Conservation (phyloP, 1,140 invertebrate species). For the Zelostemma sp. region DNA sequence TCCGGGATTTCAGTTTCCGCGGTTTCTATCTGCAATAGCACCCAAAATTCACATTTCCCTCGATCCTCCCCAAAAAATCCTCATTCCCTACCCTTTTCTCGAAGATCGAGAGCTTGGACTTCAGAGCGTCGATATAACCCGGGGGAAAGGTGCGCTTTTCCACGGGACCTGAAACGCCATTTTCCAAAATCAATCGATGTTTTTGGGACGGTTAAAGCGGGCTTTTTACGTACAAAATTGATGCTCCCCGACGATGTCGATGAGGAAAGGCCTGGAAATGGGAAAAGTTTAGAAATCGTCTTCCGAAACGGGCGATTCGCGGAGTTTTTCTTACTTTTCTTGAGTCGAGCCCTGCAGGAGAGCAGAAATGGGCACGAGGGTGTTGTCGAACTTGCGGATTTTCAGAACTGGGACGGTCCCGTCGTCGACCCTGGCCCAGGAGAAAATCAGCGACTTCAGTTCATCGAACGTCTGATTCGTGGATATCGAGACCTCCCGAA, state of each 20-base stretch:
- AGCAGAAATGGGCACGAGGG: conserved; percentile 57
- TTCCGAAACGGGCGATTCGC: not conserved
- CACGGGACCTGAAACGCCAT: conserved; percentile 46
- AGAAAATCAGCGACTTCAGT: conserved; percentile 52
- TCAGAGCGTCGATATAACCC: conserved; percentile 55
- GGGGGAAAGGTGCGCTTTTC: conserved; percentile 54
- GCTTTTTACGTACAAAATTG: conserved; percentile 61
- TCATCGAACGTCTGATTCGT: conserved; percentile 52
- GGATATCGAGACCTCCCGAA: conserved; percentile 50
- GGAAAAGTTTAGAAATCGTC: conserved; percentile 7
- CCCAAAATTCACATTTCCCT: conserved; percentile 17
- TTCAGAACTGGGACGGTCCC: conserved; percentile 55
- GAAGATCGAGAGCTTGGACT: conserved; percentile 50
- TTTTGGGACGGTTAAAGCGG: conserved; percentile 4
- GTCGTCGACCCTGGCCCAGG: conserved; percentile 51
- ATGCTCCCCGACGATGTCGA: conserved; percentile 59
- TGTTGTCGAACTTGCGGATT: conserved; percentile 58
- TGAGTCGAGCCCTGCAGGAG: conserved; percentile 53
- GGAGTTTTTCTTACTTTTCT: conserved; percentile 42
- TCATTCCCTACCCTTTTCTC: conserved; percentile 57
- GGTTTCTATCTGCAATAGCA: conserved; percentile 37
- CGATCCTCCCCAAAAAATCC: too few relatives aligned
- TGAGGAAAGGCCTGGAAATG: conserved; percentile 57
- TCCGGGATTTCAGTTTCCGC: conserved; percentile 47
- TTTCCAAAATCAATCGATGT: not conserved